phyloP scores from a whole-genome alignment of 1,140 invertebrate genomes.

The Drosophila murphyi region DNA sequence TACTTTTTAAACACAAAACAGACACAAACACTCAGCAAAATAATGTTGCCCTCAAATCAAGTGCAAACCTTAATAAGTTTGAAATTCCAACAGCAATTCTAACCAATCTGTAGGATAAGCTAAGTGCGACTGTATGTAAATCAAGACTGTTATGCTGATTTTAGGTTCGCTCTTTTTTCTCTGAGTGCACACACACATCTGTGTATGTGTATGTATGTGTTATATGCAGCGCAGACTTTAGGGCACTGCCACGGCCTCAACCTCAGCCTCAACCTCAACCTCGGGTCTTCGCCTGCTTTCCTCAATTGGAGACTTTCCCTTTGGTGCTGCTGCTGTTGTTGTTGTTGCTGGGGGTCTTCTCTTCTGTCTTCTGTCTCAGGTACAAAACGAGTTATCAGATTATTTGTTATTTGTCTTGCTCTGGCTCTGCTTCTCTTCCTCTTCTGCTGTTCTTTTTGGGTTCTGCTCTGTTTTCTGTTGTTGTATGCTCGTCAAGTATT shows the following conservation, averaged over 20 bases:
- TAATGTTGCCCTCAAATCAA: too few relatives aligned
- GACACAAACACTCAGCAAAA: conserved; percentile 4
- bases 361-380: conserved; percentile 47
- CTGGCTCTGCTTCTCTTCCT: conserved; percentile 41
- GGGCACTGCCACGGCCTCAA: conserved; percentile 66
- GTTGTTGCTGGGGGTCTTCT: conserved; percentile 22
- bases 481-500: conserved; percentile 67
- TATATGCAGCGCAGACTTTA: conserved; percentile 75
- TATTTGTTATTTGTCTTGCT: conserved; percentile 80
- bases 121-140: too few relatives aligned
- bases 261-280: conserved; percentile 26
- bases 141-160: too few relatives aligned
- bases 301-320: conserved; percentile 71
- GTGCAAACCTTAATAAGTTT: too few relatives aligned
- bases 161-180: neutral
- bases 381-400: conserved; percentile 84
- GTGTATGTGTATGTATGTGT: conserved; percentile 24
- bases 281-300: conserved; percentile 28
- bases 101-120: too few relatives aligned
- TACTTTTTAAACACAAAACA: conserved; percentile 6
- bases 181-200: conserved; percentile 1
- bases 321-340: conserved; percentile 31
- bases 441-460: conserved; percentile 28
- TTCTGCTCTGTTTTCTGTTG: conserved; percentile 17
- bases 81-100: too few relatives aligned